Percentiles rank a stretch among this genome's conserved stretches.
These are phyloP conservation scores for Eptesicus fuscus DNA, from an alignment of 2,113 vertebrate genomes.

Conservation along the genomic window DNA sequence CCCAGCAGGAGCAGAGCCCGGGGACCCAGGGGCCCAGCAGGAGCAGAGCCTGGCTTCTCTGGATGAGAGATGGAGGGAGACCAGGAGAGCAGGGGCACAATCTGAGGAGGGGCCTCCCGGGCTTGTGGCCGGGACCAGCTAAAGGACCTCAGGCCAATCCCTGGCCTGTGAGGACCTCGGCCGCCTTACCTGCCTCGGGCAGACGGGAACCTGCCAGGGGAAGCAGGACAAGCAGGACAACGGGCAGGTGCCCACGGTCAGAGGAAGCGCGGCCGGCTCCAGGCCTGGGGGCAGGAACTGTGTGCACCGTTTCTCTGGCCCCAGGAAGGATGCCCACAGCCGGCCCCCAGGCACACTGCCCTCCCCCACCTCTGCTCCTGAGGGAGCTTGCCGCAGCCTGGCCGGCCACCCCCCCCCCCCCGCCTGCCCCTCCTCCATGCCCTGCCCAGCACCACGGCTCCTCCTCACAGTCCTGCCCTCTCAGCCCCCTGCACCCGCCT, in stretches of 20 bases:
- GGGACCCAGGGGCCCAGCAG: background rate
- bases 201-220: background rate
- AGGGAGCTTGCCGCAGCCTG: rapidly evolving
- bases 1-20: background rate
- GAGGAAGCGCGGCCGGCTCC: background rate
- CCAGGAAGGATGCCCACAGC: background rate
- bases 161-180: background rate
- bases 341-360: rapidly evolving
- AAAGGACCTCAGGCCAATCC: background rate
- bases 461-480: background rate
- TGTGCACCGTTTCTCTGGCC: background rate
- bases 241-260: background rate
- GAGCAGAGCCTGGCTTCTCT: no score
- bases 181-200: background rate
- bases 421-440: background rate
- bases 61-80: background rate
- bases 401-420: rapidly evolving
- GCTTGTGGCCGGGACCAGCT: background rate
- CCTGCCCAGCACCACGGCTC: rapidly evolving
- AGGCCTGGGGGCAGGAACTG: background rate
- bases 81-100: background rate
- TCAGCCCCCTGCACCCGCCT: no score
- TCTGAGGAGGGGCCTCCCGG: background rate
- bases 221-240: background rate
- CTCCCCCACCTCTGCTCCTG: background rate